Base-by-base conservation (phyloP, 2,113 vertebrate genomes). In the Dasyornis broadbenti region DNA sequence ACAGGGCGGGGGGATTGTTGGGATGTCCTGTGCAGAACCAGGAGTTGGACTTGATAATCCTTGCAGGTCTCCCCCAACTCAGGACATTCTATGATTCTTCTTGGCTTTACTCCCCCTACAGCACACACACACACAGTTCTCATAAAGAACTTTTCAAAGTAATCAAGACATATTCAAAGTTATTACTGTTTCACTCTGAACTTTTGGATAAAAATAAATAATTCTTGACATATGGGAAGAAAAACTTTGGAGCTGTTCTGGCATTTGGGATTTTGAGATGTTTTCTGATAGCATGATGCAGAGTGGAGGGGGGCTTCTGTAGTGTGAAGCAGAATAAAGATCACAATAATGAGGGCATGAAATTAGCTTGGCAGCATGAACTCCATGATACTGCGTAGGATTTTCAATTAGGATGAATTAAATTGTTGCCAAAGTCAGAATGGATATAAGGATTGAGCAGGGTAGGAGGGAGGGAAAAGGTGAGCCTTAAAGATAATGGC, bases 351-450 rank as follows among this genome's bases (percentile, higher is more conserved):
- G 79, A 89, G 61, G 59, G 42, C 73, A 85, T 82, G 49, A 92
- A 89, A 91, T 87, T 79, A 91, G 28, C 69, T 76, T 79, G 61
- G 37, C 53, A 61, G 40, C 45, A 69, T 65, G 53, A 92, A 91
- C 40, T 89, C 52, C 19, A 14, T 53, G 42, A 54, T 76, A 60
- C 26, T n/a, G 28, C 4, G 1, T 24, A 76, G 64, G 40, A 84
- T 75, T 87, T 95, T 94, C 61, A 79, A 92, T 91, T 40, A 84
- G 42, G 27, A 22, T 45, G 14, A 91, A 85, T 64, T 71, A 94
- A 81, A 93, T 53, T 86, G 61, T 82, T 95, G 70, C 45, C 73
- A 69, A 84, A 96, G 57, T 53, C 77, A 91, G 78, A 82, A 81
- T 18, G 30, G 63, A 31, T 70, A 11, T 33, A 66, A 44, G 14